Evolutionary conservation across 2,113 vertebrate species (phyloP).

Genomic region (Plecturocebus donacophilus): DNA sequence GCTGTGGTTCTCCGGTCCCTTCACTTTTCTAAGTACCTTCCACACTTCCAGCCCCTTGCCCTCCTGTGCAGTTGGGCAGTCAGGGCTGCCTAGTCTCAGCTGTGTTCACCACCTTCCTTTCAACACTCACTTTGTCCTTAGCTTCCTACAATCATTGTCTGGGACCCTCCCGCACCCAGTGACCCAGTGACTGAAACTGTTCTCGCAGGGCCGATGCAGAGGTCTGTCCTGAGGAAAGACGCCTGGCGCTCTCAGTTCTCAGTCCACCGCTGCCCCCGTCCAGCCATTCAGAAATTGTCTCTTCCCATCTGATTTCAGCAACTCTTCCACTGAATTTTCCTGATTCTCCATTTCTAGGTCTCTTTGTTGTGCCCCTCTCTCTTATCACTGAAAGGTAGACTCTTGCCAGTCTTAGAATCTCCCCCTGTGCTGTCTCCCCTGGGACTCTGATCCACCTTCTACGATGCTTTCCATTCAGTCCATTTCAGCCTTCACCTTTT

Average conservation of each 20-base stretch:
- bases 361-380: fast-evolving
- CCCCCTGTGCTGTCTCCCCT: background rate
- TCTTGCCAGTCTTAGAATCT: background rate
- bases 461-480: background rate
- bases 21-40: background rate
- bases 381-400: background rate
- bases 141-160: background rate
- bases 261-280: background rate
- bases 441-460: background rate
- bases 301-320: background rate
- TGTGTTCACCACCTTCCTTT: background rate
- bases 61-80: background rate
- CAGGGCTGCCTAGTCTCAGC: background rate
- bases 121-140: background rate
- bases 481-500: background rate
- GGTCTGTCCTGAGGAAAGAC: background rate
- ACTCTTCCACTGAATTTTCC: background rate
- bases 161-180: too few relatives aligned
- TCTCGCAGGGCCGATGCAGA: fast-evolving
- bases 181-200: background rate
- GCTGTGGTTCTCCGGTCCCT: background rate
- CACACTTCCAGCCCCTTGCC: background rate
- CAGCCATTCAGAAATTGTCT: background rate
- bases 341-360: background rate
- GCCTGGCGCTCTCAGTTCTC: background rate